A percentile compares a stretch with the other conserved stretches of the same genome.
phyloP scores from a whole-genome alignment of 2,888 invertebrate genomes.

The Bruchidius siliquastri region DNA sequence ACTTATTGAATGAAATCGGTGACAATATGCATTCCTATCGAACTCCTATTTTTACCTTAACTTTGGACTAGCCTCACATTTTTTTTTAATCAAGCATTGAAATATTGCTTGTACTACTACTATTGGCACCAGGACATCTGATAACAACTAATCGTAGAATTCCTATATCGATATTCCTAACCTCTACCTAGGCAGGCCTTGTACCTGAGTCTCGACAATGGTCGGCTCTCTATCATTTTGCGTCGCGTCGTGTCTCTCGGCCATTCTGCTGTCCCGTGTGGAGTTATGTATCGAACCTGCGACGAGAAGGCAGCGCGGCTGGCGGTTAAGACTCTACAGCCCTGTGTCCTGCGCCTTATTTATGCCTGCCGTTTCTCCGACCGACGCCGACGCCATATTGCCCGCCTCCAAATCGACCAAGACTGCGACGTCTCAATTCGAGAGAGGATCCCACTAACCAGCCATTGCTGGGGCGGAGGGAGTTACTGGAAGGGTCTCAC shows the following conservation, averaged over 20 bases:
- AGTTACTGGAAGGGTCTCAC: background rate
- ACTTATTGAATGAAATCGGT: too few relatives aligned
- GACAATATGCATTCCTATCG: too few relatives aligned
- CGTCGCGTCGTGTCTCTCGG: slow-evolving; percentile 35
- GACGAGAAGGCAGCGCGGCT: background rate
- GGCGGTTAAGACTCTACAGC: slow-evolving; percentile 23
- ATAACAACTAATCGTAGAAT: too few relatives aligned
- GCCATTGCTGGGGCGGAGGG: background rate
- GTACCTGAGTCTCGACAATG: background rate
- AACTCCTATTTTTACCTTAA: too few relatives aligned
- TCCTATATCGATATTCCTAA: too few relatives aligned
- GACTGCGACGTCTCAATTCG: background rate
- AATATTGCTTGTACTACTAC: too few relatives aligned
- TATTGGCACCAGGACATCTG: too few relatives aligned
- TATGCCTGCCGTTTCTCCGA: slow-evolving; percentile 22
- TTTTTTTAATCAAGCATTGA: too few relatives aligned
- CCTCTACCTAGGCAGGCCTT: background rate
- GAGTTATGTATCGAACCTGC: slow-evolving; percentile 41
- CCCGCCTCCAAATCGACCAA: slow-evolving; percentile 8
- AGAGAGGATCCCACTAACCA: background rate
- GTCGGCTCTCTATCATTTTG: background rate
- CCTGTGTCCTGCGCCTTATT: slow-evolving; percentile 34
- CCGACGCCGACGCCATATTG: slow-evolving; percentile 27
- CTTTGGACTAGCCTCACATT: too few relatives aligned
- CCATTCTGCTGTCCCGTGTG: slow-evolving; percentile 42